Conservation (phyloP, 2,888 invertebrate genomes). For the Lasioglossum figueresi region DNA sequence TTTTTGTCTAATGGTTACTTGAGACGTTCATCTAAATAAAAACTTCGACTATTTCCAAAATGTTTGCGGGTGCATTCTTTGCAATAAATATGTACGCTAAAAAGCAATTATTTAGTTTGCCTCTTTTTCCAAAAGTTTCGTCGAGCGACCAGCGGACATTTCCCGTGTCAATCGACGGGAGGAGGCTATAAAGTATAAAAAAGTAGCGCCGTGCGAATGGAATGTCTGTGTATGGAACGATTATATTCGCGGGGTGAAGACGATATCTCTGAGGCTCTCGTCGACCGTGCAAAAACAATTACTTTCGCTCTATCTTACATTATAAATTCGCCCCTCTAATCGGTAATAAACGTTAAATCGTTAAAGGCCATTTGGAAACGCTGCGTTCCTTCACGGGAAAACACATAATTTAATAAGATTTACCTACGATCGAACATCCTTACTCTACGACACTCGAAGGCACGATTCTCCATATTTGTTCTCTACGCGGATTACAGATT, state of each 20-base stretch:
- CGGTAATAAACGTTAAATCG: constrained; percentile 66
- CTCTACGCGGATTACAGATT: constrained; percentile 10
- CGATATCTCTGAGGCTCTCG: constrained; percentile 72
- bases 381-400: constrained; percentile 61
- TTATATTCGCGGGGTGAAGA: constrained; percentile 61
- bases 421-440: constrained; percentile 62
- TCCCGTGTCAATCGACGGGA: constrained; percentile 37
- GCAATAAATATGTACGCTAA: neutral
- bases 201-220: constrained; percentile 72
- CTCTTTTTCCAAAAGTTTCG: neutral
- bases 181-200: constrained; percentile 23
- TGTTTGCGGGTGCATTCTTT: neutral
- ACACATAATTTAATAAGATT: constrained; percentile 73
- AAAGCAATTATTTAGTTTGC: neutral
- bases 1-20: neutral
- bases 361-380: constrained; percentile 73
- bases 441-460: constrained; percentile 73
- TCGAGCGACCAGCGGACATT: neutral
- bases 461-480: constrained; percentile 71
- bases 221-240: constrained; percentile 81
- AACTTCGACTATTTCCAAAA: neutral
- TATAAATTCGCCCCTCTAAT: constrained; percentile 54
- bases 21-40: neutral
- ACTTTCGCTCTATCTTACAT: constrained; percentile 67
- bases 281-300: constrained; percentile 68